Percentiles rank a stretch among this genome's conserved stretches.
phyloP scores from a whole-genome alignment of 2,888 invertebrate genomes.

The Carcina quercana region DNA sequence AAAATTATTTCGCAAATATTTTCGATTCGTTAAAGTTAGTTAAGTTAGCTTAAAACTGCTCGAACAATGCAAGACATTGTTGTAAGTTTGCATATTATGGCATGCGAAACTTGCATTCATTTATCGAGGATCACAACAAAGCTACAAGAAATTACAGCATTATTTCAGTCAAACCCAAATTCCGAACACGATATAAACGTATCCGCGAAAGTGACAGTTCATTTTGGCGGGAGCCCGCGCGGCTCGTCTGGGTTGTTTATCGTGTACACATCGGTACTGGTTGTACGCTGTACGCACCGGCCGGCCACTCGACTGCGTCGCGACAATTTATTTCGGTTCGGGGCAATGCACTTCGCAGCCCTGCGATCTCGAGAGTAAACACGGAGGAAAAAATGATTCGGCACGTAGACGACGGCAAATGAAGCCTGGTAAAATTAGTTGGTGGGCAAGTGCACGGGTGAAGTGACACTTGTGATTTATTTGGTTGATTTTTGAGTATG shows the following conservation, averaged over 20 bases:
- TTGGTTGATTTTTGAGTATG: no score
- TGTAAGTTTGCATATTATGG: no score
- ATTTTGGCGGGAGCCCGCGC: slow-evolving; percentile 37
- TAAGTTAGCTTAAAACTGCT: no score
- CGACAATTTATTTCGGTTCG: slow-evolving; percentile 73
- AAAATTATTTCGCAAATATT: no score
- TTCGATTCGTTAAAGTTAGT: no score
- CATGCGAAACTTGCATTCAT: no score
- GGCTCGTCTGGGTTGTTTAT: slow-evolving; percentile 34
- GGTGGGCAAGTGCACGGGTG: slow-evolving; percentile 23
- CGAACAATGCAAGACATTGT: no score
- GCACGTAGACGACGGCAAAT: slow-evolving; percentile 40
- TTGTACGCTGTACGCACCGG: slow-evolving; percentile 58
- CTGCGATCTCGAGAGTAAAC: slow-evolving; percentile 62
- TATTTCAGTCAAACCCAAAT: slow-evolving; percentile 27
- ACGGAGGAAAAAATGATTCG: slow-evolving; percentile 40
- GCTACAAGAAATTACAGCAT: slow-evolving; percentile 15
- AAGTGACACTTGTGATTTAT: slow-evolving; percentile 30
- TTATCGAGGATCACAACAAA: no score
- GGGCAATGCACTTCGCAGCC: slow-evolving; percentile 70
- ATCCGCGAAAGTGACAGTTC: slow-evolving; percentile 42
- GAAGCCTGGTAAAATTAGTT: slow-evolving; percentile 53
- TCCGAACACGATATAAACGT: slow-evolving; percentile 26
- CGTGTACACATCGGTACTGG: slow-evolving; percentile 49
- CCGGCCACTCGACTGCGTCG: slow-evolving; percentile 41